Evolutionary conservation across 2,113 vertebrate species (phyloP).

Genomic region (Chrysochloris asiatica): DNA sequence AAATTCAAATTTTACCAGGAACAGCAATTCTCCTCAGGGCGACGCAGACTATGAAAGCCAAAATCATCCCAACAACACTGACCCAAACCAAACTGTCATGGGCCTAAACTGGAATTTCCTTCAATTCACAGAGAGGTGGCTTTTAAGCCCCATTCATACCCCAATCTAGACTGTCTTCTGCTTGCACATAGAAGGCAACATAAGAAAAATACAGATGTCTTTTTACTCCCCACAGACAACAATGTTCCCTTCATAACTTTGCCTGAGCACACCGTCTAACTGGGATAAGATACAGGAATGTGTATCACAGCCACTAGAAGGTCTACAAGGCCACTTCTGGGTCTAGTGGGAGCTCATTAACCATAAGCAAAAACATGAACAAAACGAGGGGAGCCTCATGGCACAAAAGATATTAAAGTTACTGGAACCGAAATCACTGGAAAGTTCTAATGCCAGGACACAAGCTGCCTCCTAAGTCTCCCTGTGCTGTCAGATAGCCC

Average conservation of each 20-base stretch:
- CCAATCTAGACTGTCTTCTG: conserved; percentile 5
- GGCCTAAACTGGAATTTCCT: not conserved
- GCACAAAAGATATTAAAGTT: conserved; percentile 66
- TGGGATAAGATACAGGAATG: not conserved
- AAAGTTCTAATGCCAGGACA: conserved; percentile 38
- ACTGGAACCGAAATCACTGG: conserved; percentile 69
- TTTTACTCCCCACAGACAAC: not conserved
- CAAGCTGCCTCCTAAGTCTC: not conserved
- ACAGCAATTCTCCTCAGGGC: not conserved
- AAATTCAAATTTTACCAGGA: not conserved
- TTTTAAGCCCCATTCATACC: not conserved
- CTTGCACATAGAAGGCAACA: not conserved
- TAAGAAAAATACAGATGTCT: not conserved
- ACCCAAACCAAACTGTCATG: conserved; percentile 7
- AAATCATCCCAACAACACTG: conserved; percentile 22
- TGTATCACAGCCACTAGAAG: not conserved
- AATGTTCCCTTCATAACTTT: not conserved
- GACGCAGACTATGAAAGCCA: not conserved
- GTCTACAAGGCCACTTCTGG: not conserved
- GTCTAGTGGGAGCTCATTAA: conserved; percentile 39
- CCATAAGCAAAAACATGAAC: conserved; percentile 49
- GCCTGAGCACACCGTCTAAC: not conserved
- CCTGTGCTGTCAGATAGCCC: too few species aligned
- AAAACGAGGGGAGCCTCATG: conserved; percentile 26
- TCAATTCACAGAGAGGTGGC: not conserved